Evolutionary conservation across 2,888 invertebrate genomes (phyloP), one percentile per base, ranked within the genome.

Genomic region (Busseola fusca): DNA sequence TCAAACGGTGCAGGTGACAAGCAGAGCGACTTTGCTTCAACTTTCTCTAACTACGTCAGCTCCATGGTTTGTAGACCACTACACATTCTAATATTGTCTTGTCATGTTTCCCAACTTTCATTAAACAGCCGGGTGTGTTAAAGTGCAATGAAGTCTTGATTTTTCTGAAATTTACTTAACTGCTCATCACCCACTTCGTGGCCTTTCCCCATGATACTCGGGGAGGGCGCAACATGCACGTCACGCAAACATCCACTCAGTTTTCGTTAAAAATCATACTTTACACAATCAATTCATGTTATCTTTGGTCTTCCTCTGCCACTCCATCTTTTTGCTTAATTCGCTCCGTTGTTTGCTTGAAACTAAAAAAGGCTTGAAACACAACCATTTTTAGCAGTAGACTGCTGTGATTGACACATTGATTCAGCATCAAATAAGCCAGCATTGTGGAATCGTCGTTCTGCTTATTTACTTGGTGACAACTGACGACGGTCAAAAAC

Each of bases 1-100:
- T 78, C 40, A 62, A 45, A 14, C 12, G 62, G 64, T 54, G 18
- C 40, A 71, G 45, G 52, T 45, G 10, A 59, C 48, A 72, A 65
- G 68, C 63, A 18, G 27, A 64, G 48, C 64, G 64, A 42, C 7
- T 40, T 70, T 14, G 45, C 16, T 21, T 42, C 37, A n/a, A 66
- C 21, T 30, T 30, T 64, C 37, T 48, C 10, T 16, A 34, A 10
- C 18, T 27, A 42, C n/a, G 62, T 18, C 1, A 25, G 16, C 18
- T 54, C 34, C 18, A 30, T 50, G 48, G n/a, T 50, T 34, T 7
- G 25, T 34, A 64, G n/a, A n/a, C n/a, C n/a, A n/a, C n/a, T 48
- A 1, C 48, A 50, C 9, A 27, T 27, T 10, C 21, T 54, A 25
- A 7, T 27, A 37, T 40, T 2, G 12, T 27, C 3, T 7, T 1